Evolutionary conservation across 1,140 invertebrate species (phyloP).

Genomic region (Akabosia matsudoensis): DNA sequence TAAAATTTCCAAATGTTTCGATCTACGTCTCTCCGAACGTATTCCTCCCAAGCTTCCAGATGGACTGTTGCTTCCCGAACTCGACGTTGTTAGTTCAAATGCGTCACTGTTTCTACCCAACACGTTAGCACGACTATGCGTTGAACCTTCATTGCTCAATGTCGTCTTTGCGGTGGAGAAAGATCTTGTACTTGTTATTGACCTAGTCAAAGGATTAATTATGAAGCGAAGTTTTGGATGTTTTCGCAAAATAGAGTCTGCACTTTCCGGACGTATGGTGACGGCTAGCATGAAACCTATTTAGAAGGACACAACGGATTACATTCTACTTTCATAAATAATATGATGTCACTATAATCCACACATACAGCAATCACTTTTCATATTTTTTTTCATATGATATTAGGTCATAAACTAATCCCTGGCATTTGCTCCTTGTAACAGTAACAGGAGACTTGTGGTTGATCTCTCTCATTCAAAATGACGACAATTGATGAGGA

Average conservation of each 20-base stretch:
- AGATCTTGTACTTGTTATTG: conserved; percentile 6
- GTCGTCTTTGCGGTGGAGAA: conserved; percentile 32
- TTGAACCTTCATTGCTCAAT: background rate
- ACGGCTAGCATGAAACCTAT: conserved; percentile 32
- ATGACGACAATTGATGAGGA: no score
- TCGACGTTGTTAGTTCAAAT: background rate
- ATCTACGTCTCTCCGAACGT: background rate
- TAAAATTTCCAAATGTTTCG: background rate
- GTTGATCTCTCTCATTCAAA: no score
- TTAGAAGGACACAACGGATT: background rate
- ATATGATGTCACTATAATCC: no score
- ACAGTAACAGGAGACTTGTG: no score
- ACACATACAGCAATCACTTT: no score
- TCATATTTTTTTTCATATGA: no score
- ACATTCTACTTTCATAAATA: no score
- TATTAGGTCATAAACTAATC: no score
- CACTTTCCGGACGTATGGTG: conserved; percentile 29
- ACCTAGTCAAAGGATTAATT: conserved; percentile 27
- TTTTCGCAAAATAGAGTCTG: conserved; percentile 18
- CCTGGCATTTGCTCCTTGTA: no score
- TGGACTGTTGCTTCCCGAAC: background rate
- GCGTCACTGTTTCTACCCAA: background rate
- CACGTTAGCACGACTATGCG: background rate
- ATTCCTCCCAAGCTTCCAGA: background rate
- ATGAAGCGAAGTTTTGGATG: conserved; percentile 26